Evolutionary conservation across 64 coral and sea anemone genomes (phyloP).

Genomic region (Orbicella faveolata): DNA sequence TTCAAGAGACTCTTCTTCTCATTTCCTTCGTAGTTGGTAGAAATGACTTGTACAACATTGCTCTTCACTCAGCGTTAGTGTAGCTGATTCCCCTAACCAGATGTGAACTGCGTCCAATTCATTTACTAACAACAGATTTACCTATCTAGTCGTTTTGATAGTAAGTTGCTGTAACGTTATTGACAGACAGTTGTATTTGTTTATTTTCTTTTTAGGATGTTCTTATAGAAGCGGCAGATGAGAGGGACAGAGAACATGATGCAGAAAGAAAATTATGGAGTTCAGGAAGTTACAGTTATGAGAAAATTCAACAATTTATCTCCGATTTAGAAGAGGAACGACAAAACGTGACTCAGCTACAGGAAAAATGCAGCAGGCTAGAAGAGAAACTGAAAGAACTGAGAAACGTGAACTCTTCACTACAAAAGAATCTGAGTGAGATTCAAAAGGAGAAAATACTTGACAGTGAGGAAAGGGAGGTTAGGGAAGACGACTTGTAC

Average conservation of each 20-base stretch:
- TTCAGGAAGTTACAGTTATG: conserved; percentile 25
- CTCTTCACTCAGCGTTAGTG: no score
- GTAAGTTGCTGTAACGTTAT: no score
- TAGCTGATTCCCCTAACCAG: no score
- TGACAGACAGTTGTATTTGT: background rate
- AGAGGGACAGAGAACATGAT: conserved; percentile 55
- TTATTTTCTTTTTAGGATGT: conserved; percentile 8
- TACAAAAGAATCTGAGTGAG: conserved; percentile 9
- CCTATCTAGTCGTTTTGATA: no score
- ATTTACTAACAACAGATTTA: no score
- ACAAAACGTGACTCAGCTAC: conserved; percentile 12
- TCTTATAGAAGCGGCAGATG: conserved; percentile 50
- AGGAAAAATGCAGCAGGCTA: conserved; percentile 38
- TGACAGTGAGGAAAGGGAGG: conserved; percentile 19
- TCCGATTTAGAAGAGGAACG: conserved; percentile 27
- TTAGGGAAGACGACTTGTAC: conserved; percentile 17
- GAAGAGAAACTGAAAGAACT: conserved; percentile 24
- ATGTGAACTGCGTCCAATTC: no score
- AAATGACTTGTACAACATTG: no score
- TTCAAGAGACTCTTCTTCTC: no score
- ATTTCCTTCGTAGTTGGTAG: no score
- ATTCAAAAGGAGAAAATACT: background rate
- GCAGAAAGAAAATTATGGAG: background rate
- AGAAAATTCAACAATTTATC: conserved; percentile 34
- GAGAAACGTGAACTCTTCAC: background rate